Percentiles rank a stretch among this genome's conserved stretches.
Conservation (phyloP, 2,113 vertebrate species). For the Toxotes jaculatrix region DNA sequence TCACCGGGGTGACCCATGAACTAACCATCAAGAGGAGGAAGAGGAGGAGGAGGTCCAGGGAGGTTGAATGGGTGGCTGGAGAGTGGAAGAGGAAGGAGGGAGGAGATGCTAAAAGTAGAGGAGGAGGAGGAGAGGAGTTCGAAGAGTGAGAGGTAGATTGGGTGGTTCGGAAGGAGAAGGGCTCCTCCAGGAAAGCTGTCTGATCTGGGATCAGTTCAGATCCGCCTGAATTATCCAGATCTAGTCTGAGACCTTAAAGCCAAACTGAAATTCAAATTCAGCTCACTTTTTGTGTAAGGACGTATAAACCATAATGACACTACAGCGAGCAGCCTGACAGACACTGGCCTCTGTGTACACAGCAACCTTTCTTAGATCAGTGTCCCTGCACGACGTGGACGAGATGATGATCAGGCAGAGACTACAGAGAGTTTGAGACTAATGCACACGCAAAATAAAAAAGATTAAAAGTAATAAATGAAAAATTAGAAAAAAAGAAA, state of each 20-base stretch:
- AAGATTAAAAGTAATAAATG: too few species aligned
- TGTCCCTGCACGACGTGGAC: too few species aligned
- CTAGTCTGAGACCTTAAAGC: not conserved
- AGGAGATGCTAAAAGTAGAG: not conserved
- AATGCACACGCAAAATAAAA: too few species aligned
- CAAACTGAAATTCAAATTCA: too few species aligned
- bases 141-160: conserved; percentile 32
- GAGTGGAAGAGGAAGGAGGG: conserved; percentile 8
- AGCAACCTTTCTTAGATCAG: too few species aligned
- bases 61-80: conserved; percentile 39
- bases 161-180: conserved; percentile 1
- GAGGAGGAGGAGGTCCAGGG: conserved; percentile 23
- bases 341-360: too few species aligned
- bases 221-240: conserved; percentile 11
- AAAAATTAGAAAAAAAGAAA: too few species aligned
- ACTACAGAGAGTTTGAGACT: too few species aligned
- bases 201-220: conserved; percentile 25
- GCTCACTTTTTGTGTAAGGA: too few species aligned
- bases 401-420: too few species aligned
- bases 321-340: too few species aligned
- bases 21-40: conserved; percentile 64
- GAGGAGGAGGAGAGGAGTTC: not conserved
- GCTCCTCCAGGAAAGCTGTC: not conserved
- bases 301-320: too few species aligned
- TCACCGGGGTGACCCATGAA: conserved; percentile 81